phyloP scores from a whole-genome alignment of 2,797 vertebrate species.

The Chanos chanos region DNA sequence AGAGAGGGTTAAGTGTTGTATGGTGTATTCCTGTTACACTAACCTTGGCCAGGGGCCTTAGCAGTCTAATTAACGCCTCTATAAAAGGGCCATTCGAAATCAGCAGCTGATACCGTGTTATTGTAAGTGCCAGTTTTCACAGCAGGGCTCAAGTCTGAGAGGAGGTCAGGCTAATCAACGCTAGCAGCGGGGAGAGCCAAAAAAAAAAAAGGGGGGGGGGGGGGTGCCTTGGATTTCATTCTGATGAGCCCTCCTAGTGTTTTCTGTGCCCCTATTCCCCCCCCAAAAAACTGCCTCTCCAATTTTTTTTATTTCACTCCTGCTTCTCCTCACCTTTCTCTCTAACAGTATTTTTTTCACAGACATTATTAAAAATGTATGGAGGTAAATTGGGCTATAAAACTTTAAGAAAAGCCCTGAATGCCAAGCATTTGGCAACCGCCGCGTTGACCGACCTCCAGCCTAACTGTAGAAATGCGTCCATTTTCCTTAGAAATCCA shows the following conservation, averaged over 20 bases:
- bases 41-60: no score
- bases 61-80: conserved; percentile 51
- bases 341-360: conserved; percentile 19
- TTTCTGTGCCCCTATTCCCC: conserved; percentile 2
- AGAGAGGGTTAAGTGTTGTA: no score
- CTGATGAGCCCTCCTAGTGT: conserved; percentile 21
- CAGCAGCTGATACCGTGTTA: conserved; percentile 33
- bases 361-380: conserved; percentile 56
- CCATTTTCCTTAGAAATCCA: conserved; percentile 31
- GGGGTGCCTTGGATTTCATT: neutral
- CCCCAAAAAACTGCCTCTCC: neutral
- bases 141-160: neutral
- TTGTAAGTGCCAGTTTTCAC: neutral
- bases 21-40: no score
- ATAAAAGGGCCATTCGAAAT: conserved; percentile 58
- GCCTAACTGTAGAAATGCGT: neutral
- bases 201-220: no score
- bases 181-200: neutral
- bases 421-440: conserved; percentile 40
- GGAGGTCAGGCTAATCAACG: neutral
- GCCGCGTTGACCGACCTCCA: conserved; percentile 27
- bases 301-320: neutral
- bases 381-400: conserved; percentile 45
- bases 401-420: conserved; percentile 49
- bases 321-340: neutral